phyloP scores from a whole-genome alignment of 2,113 vertebrate genomes.

The Vicugna pacos region DNA sequence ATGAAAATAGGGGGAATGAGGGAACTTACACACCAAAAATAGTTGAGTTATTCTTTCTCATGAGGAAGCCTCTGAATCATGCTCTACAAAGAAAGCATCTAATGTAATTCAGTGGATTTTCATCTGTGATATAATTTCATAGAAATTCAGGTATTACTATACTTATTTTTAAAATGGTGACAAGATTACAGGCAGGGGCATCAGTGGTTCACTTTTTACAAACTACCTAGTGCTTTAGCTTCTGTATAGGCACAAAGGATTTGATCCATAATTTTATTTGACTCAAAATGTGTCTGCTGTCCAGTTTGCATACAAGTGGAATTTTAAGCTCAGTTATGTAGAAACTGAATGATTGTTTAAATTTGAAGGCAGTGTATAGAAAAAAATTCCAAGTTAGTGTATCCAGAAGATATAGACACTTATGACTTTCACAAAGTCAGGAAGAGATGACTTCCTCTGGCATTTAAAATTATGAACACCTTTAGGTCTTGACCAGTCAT shows the following conservation, averaged over 20 bases:
- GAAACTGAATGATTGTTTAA: constrained; percentile 14
- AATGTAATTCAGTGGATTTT: constrained; percentile 4
- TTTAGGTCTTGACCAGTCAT: constrained; percentile 51
- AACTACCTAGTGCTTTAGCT: not conserved
- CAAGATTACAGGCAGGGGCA: not conserved
- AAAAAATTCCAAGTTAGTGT: constrained; percentile 61
- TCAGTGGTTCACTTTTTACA: constrained; percentile 15
- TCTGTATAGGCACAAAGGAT: not conserved
- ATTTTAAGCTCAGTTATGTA: constrained; percentile 46
- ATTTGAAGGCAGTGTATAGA: constrained; percentile 39
- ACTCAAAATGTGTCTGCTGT: constrained; percentile 28
- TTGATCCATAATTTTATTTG: constrained; percentile 50
- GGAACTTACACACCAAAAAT: constrained; percentile 16
- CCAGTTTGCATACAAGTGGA: constrained; percentile 38
- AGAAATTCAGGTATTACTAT: constrained; percentile 26
- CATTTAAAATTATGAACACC: constrained; percentile 64
- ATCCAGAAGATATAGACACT: not conserved
- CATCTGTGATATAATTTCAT: constrained; percentile 42
- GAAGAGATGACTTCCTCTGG: not conserved
- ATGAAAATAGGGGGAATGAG: not conserved
- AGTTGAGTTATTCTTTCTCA: not conserved
- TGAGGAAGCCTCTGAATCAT: constrained; percentile 33
- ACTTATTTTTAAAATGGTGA: not conserved
- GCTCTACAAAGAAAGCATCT: constrained; percentile 26
- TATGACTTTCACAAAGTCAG: constrained; percentile 43